These are phyloP conservation scores for Mnemiopsis leidyi DNA, from an alignment of 37 sponge, comb jelly and placozoan genomes.

Conservation along the genomic window DNA sequence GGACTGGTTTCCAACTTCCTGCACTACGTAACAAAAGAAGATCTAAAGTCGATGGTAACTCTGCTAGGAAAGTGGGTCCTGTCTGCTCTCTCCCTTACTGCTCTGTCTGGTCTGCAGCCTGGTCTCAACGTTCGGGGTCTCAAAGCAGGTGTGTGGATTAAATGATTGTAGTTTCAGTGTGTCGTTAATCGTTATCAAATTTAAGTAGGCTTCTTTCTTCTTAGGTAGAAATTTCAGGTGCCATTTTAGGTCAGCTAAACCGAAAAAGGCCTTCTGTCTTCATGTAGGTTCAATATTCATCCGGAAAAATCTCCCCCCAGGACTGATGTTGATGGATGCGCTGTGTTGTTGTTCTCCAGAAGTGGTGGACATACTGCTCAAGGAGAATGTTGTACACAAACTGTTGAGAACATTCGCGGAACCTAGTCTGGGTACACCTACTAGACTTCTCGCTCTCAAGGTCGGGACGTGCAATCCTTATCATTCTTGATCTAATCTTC, in stretches of 20 bases:
- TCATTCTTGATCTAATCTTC: too few species aligned
- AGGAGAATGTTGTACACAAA: constrained; percentile 58
- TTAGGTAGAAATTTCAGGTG: too few species aligned
- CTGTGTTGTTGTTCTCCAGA: constrained; percentile 43
- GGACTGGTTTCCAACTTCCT: constrained; percentile 57
- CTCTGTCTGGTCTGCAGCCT: constrained; percentile 34
- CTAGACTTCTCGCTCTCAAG: constrained; percentile 33
- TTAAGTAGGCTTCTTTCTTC: too few species aligned
- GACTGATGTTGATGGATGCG: constrained; percentile 58
- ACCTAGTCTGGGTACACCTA: constrained; percentile 45
- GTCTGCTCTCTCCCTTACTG: constrained; percentile 60
- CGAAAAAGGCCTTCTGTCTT: too few species aligned
- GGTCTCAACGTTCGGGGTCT: constrained; percentile 55
- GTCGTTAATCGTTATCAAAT: too few species aligned
- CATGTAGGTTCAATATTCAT: too few species aligned
- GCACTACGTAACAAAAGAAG: constrained; percentile 10
- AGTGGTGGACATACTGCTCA: constrained; percentile 27
- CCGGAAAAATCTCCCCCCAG: too few species aligned
- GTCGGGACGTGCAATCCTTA: too few species aligned
- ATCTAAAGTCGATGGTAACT: constrained; percentile 30
- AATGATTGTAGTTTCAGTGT: too few species aligned
- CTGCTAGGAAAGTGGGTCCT: constrained; percentile 57
- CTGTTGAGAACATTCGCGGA: constrained; percentile 1
- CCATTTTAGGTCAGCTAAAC: too few species aligned
- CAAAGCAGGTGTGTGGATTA: constrained; percentile 37